These are phyloP conservation scores for Pristionchus exspectatus DNA, from an alignment of 2,888 invertebrate species.

Conservation along the genomic window DNA sequence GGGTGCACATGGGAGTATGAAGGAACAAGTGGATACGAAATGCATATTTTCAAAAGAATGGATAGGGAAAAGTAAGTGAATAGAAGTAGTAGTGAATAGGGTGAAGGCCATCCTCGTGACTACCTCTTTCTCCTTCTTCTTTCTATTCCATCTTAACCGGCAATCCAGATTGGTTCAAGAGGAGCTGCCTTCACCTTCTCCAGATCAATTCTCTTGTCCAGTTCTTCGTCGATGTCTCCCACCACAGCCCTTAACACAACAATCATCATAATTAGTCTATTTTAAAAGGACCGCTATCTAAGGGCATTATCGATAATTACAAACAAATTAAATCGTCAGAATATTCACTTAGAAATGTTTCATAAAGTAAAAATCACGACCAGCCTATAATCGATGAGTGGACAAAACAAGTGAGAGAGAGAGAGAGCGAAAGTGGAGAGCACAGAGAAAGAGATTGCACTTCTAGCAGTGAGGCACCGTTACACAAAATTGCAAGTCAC, in stretches of 20 bases:
- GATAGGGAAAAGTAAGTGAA: conserved; percentile 26
- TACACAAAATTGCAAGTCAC: not conserved
- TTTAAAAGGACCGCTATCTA: too few species aligned
- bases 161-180: conserved; percentile 80
- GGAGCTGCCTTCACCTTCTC: conserved; percentile 83
- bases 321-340: too few species aligned
- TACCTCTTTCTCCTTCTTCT: conserved; percentile 10
- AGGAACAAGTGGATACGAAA: not conserved
- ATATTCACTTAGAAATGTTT: too few species aligned
- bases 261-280: not conserved
- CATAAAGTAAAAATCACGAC: not conserved
- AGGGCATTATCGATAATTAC: too few species aligned
- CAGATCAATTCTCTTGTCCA: conserved; percentile 82
- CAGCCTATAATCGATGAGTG: not conserved
- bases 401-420: conserved; percentile 13
- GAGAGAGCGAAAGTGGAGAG: not conserved
- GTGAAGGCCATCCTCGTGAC: conserved; percentile 10
- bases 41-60: not conserved
- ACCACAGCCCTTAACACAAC: conserved; percentile 82
- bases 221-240: conserved; percentile 83
- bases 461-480: not conserved
- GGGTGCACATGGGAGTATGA: not conserved
- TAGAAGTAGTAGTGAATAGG: not conserved
- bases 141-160: conserved; percentile 55
- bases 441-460: not conserved